Evolutionary conservation across 2,797 vertebrate genomes (phyloP).

Genomic region (Alosa sapidissima): DNA sequence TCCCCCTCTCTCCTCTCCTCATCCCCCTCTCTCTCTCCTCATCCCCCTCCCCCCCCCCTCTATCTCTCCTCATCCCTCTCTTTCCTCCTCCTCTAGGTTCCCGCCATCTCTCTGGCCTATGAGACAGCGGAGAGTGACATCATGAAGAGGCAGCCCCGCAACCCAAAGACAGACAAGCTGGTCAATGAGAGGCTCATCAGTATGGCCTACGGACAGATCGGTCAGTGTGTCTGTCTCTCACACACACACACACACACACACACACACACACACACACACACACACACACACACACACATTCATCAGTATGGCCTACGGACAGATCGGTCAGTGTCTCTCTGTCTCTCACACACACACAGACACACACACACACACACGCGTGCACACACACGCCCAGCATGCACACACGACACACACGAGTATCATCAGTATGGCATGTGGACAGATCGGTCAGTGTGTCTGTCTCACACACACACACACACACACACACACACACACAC

Average conservation of each 20-base stretch:
- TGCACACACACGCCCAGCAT: too few species aligned
- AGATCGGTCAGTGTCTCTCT: conserved; percentile 89
- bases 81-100: conserved; percentile 74
- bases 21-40: background rate
- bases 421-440: too few species aligned
- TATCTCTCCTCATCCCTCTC: conserved; percentile 21
- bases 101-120: conserved; percentile 91
- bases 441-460: too few species aligned
- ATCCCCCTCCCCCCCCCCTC: background rate
- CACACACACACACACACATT: too few species aligned
- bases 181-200: conserved; percentile 60
- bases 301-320: conserved; percentile 89
- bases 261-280: too few species aligned
- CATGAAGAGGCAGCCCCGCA: conserved; percentile 92
- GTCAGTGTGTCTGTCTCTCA: too few species aligned
- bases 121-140: conserved; percentile 94
- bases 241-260: too few species aligned
- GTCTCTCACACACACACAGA: conserved; percentile 31
- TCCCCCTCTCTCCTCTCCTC: conserved; percentile 17
- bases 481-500: too few species aligned
- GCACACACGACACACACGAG: too few species aligned
- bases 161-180: conserved; percentile 87
- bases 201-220: conserved; percentile 95
- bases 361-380: conserved; percentile 25
- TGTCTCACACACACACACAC: too few species aligned